Evolutionary conservation across 2,888 invertebrate genomes (phyloP).

Genomic region (Pammene aurita): DNA sequence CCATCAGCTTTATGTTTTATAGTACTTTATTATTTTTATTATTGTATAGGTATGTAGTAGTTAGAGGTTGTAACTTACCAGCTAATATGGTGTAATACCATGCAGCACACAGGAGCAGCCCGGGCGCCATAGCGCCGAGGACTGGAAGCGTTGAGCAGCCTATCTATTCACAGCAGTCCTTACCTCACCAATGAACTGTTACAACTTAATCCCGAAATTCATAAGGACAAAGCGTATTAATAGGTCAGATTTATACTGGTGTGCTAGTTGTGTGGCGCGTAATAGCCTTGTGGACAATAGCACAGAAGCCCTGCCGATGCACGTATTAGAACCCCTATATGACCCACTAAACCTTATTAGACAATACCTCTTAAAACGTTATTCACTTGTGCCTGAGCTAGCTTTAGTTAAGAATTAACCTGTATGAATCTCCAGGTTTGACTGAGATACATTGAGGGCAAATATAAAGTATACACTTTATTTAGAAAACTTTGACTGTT

Average conservation of each 20-base stretch:
- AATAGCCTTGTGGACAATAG: neutral
- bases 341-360: slow-evolving; percentile 64
- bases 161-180: neutral
- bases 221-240: neutral
- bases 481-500: too few species aligned
- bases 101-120: slow-evolving; percentile 68
- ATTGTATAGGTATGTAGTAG: neutral
- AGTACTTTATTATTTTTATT: neutral
- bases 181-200: too few species aligned
- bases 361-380: slow-evolving; percentile 38
- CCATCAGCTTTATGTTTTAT: too few species aligned
- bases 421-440: too few species aligned
- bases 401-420: too few species aligned
- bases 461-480: too few species aligned
- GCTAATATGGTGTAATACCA: slow-evolving; percentile 77
- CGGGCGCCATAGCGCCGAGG: slow-evolving; percentile 67
- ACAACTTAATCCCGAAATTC: neutral
- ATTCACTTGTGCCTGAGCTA: slow-evolving; percentile 2
- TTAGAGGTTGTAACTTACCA: slow-evolving; percentile 57
- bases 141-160: slow-evolving; percentile 52
- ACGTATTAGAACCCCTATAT: slow-evolving; percentile 70
- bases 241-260: neutral
- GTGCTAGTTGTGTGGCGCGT: neutral
- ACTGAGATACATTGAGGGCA: too few species aligned
- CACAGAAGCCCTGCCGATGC: slow-evolving; percentile 63